phyloP scores from a whole-genome alignment of 92 coral and sea anemone genomes.

The Epizoanthus ramosus region DNA sequence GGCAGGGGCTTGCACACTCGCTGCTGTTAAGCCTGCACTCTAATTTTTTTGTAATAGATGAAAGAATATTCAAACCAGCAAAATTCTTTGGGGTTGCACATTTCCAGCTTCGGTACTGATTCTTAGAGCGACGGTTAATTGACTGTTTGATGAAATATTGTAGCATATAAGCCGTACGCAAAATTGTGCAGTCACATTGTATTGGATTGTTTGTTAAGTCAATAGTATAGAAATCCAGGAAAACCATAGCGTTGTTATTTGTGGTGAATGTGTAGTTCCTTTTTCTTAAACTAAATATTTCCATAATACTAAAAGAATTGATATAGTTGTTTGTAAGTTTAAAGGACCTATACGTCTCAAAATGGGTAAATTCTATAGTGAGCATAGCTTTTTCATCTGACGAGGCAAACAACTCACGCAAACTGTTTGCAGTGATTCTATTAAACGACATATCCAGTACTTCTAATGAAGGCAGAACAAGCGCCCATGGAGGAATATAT shows the following conservation, averaged over 20 bases:
- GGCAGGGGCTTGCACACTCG: neutral
- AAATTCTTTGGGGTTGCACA: constrained; percentile 1
- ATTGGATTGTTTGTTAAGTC: neutral
- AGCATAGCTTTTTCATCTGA: neutral
- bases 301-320: neutral
- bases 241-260: too few species aligned
- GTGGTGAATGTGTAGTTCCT: too few species aligned
- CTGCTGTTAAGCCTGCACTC: neutral
- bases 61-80: neutral
- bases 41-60: neutral
- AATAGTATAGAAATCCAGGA: neutral
- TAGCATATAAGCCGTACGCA: neutral
- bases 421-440: neutral
- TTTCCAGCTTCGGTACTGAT: neutral
- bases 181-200: neutral
- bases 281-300: neutral
- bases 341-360: too few species aligned
- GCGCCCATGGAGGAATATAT: neutral
- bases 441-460: neutral
- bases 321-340: neutral
- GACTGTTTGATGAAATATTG: neutral
- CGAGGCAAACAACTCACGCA: neutral
- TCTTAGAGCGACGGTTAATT: neutral
- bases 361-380: neutral
- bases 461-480: neutral